Evolutionary conservation across 1,140 invertebrate species (phyloP).

Genomic region (Caligus rogercresseyi): DNA sequence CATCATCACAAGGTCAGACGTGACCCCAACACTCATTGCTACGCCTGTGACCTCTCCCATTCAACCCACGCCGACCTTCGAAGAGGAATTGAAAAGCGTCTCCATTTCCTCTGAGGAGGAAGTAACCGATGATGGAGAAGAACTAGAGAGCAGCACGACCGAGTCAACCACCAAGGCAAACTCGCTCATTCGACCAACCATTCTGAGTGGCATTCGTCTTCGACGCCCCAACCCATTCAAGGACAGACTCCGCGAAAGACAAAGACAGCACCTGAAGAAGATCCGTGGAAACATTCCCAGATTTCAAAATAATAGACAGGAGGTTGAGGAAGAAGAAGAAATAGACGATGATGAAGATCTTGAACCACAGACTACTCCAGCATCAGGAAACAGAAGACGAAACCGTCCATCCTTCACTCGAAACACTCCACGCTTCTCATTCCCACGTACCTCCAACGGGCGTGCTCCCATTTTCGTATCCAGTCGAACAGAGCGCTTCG

Average conservation of each 20-base stretch:
- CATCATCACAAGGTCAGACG: slow-evolving; percentile 10
- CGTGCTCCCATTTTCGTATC: slow-evolving; percentile 19
- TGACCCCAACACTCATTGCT: slow-evolving; percentile 17
- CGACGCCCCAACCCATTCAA: slow-evolving; percentile 12
- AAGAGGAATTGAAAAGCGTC: not conserved
- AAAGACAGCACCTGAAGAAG: slow-evolving; percentile 5
- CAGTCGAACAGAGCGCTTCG: slow-evolving; percentile 5
- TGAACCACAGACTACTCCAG: not conserved
- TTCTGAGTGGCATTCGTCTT: not conserved
- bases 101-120: not conserved
- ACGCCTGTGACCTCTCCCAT: slow-evolving; percentile 1
- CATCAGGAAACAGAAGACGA: not conserved
- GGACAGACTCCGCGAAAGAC: slow-evolving; percentile 12
- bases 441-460: not conserved
- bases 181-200: not conserved
- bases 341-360: slow-evolving; percentile 11
- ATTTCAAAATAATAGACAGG: too few relatives aligned
- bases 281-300: not conserved
- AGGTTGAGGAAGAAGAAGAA: not conserved
- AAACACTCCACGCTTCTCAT: not conserved
- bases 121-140: not conserved
- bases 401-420: not conserved
- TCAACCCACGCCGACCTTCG: not conserved
- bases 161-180: not conserved
- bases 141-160: not conserved